Percentiles rank a stretch among this genome's conserved stretches.
Evolutionary conservation across 2,113 vertebrate species (phyloP).

Genomic region (Typhlomys cinereus): DNA sequence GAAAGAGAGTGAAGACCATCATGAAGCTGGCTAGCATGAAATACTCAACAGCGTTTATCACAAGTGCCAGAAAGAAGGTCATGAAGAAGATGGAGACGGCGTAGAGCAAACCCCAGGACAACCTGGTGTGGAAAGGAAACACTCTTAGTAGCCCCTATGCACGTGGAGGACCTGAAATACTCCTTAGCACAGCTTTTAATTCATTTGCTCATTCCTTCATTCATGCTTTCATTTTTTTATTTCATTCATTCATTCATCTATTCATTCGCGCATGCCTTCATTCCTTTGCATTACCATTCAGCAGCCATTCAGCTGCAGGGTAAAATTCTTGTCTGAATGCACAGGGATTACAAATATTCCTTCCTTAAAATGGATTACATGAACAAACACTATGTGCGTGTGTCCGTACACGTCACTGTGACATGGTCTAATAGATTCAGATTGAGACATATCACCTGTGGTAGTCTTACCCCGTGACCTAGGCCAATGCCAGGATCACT

Average conservation of each 20-base stretch:
- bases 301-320: neutral
- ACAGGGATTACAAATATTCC: neutral
- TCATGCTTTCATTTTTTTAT: neutral
- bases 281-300: neutral
- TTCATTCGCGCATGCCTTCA: neutral
- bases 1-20: constrained; percentile 58
- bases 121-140: constrained; percentile 64
- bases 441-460: neutral
- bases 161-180: neutral
- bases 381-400: neutral
- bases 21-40: constrained; percentile 72
- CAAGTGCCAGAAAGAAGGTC: constrained; percentile 69
- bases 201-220: neutral
- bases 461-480: neutral
- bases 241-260: neutral
- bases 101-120: constrained; percentile 84
- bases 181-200: no score
- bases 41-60: rapidly evolving
- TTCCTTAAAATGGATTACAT: neutral
- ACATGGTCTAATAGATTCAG: neutral
- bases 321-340: neutral
- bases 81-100: constrained; percentile 61
- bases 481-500: no score
- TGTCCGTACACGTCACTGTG: neutral
- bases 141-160: neutral